Conservation (phyloP, 2,888 invertebrate species). For the Criorhina ranunculi region DNA sequence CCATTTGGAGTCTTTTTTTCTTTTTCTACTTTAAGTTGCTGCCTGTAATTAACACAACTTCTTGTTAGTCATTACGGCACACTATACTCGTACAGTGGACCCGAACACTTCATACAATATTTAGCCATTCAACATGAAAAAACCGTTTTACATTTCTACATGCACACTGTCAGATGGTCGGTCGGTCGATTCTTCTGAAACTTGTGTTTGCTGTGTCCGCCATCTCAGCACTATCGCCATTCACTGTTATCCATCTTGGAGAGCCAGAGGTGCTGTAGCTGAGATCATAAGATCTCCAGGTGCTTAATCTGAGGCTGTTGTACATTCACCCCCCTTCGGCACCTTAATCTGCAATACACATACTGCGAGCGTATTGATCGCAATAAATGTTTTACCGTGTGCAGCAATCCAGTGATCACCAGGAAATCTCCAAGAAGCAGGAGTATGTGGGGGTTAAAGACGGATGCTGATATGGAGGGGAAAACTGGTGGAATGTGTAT, state of each 20-base stretch:
- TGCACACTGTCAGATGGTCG: slow-evolving; percentile 31
- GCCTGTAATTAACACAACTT: slow-evolving; percentile 77
- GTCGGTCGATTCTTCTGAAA: slow-evolving; percentile 60
- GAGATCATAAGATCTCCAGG: slow-evolving; percentile 76
- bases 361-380: slow-evolving; percentile 56
- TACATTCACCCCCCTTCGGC: background rate
- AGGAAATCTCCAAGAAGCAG: slow-evolving; percentile 68
- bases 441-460: slow-evolving; percentile 64
- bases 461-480: slow-evolving; percentile 53
- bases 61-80: slow-evolving; percentile 75
- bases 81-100: slow-evolving; percentile 50
- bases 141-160: slow-evolving; percentile 72
- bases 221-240: slow-evolving; percentile 70
- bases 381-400: slow-evolving; percentile 58
- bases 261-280: slow-evolving; percentile 69
- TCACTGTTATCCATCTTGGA: slow-evolving; percentile 74
- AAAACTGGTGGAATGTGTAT: slow-evolving; percentile 68
- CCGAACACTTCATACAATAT: slow-evolving; percentile 63
- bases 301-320: slow-evolving; percentile 73
- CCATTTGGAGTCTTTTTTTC: slow-evolving; percentile 64
- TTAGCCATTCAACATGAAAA: slow-evolving; percentile 69
- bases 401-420: slow-evolving; percentile 67
- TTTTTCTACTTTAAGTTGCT: slow-evolving; percentile 51
- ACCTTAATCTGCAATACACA: slow-evolving; percentile 16
- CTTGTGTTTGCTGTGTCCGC: slow-evolving; percentile 69